Percentiles rank a stretch among this genome's conserved stretches.
Conservation (phyloP, 2,113 vertebrate species). For the Nipponia nippon region DNA sequence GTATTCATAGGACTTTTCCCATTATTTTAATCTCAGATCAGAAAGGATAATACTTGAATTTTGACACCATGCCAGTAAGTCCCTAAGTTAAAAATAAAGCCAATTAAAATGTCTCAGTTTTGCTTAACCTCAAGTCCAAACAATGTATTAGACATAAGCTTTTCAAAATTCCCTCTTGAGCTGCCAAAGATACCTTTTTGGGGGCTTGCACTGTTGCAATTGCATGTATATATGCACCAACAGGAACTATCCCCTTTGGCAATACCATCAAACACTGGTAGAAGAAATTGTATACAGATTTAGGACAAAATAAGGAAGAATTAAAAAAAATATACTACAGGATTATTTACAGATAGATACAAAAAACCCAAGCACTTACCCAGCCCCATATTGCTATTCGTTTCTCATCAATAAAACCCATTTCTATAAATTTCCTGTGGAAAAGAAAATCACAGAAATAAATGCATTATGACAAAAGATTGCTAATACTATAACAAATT, state of each 20-base stretch:
- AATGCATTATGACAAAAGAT: conserved; percentile 36
- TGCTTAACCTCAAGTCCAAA: neutral
- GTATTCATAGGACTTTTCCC: neutral
- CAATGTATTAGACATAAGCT: neutral
- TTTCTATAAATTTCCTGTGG: conserved; percentile 81
- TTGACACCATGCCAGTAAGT: neutral
- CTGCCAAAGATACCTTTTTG: neutral
- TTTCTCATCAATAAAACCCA: conserved; percentile 83
- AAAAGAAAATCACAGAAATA: conserved; percentile 61
- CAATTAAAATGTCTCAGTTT: neutral
- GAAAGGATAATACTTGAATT: neutral
- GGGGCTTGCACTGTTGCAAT: neutral
- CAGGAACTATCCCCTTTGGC: neutral
- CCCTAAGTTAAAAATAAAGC: neutral
- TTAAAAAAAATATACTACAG: neutral
- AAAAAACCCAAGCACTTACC: conserved; percentile 70
- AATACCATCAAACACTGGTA: neutral
- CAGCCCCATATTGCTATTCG: conserved; percentile 85
- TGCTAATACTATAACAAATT: neutral
- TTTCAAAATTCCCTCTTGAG: neutral
- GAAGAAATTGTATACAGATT: neutral
- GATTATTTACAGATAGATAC: neutral
- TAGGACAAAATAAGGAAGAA: neutral
- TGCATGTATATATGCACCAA: neutral
- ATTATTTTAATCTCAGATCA: neutral